Evolutionary conservation across 2,888 invertebrate species (phyloP).

Genomic region (Lymantria dispar): DNA sequence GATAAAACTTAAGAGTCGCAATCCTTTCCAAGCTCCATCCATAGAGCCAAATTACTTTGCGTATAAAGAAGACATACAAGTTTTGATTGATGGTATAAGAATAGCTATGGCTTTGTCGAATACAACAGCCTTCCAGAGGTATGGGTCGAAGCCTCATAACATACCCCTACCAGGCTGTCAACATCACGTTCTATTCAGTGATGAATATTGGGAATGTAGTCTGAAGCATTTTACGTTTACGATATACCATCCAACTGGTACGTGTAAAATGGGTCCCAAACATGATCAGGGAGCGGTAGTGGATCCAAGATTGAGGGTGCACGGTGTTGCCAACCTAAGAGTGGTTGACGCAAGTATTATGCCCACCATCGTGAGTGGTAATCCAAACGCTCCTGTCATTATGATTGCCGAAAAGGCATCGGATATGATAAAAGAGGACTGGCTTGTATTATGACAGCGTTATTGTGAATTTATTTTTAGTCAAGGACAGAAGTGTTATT

Average conservation of each 20-base stretch:
- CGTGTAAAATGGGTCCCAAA: conserved; percentile 93
- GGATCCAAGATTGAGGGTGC: conserved; percentile 88
- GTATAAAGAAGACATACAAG: conserved; percentile 90
- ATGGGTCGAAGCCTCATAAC: conserved; percentile 89
- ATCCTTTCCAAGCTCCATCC: conserved; percentile 91
- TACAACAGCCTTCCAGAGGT: conserved; percentile 90
- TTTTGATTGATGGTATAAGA: conserved; percentile 91
- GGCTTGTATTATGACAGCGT: conserved; percentile 83
- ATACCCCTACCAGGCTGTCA: conserved; percentile 93
- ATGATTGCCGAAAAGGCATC: conserved; percentile 96
- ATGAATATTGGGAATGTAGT: conserved; percentile 94
- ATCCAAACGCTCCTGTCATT: conserved; percentile 94
- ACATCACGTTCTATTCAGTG: conserved; percentile 86
- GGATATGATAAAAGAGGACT: conserved; percentile 94
- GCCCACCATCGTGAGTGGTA: conserved; percentile 94
- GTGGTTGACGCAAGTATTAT: conserved; percentile 94
- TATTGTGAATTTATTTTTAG: conserved; percentile 19
- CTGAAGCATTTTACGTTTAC: conserved; percentile 91
- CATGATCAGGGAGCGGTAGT: conserved; percentile 90
- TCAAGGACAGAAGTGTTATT: conserved; percentile 24
- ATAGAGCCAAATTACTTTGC: conserved; percentile 97
- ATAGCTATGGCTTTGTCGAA: conserved; percentile 91
- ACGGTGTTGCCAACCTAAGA: conserved; percentile 89
- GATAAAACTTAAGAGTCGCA: conserved; percentile 90
- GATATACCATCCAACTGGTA: conserved; percentile 93